Percentiles rank a stretch among this genome's conserved stretches.
Conservation (phyloP, 2,797 vertebrate genomes). For the Sebastes minor region DNA sequence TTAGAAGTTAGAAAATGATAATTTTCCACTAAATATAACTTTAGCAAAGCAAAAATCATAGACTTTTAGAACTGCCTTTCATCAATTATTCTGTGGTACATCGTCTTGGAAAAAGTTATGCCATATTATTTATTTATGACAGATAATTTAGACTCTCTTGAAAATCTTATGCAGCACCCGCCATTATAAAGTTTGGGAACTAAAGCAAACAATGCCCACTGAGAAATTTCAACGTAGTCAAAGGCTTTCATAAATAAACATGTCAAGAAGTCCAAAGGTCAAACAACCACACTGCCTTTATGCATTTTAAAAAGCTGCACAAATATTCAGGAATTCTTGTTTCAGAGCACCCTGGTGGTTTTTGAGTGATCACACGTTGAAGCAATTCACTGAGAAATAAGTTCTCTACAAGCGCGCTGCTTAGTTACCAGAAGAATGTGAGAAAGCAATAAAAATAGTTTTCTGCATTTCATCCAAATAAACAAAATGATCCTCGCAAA, state of each 20-base stretch:
- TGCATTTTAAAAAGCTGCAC: constrained; percentile 58
- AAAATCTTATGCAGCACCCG: constrained; percentile 14
- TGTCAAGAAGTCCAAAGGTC: constrained; percentile 54
- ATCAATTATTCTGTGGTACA: not conserved
- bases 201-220: constrained; percentile 20
- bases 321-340: constrained; percentile 53
- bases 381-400: constrained; percentile 55
- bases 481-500: constrained; percentile 62
- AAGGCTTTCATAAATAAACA: constrained; percentile 67
- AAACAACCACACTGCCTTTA: constrained; percentile 54
- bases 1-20: not conserved
- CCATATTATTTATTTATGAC: constrained; percentile 20
- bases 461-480: constrained; percentile 60
- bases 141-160: constrained; percentile 1
- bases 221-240: constrained; percentile 40
- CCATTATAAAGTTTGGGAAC: constrained; percentile 34
- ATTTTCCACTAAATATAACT: not conserved
- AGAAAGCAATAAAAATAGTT: constrained; percentile 54
- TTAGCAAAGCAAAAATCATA: constrained; percentile 1
- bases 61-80: not conserved
- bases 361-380: constrained; percentile 60
- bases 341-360: constrained; percentile 44
- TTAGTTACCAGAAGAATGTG: constrained; percentile 45
- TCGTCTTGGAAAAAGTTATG: not conserved
- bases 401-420: constrained; percentile 21